phyloP scores from a whole-genome alignment of 1,140 invertebrate species.

The Littorina saxatilis region DNA sequence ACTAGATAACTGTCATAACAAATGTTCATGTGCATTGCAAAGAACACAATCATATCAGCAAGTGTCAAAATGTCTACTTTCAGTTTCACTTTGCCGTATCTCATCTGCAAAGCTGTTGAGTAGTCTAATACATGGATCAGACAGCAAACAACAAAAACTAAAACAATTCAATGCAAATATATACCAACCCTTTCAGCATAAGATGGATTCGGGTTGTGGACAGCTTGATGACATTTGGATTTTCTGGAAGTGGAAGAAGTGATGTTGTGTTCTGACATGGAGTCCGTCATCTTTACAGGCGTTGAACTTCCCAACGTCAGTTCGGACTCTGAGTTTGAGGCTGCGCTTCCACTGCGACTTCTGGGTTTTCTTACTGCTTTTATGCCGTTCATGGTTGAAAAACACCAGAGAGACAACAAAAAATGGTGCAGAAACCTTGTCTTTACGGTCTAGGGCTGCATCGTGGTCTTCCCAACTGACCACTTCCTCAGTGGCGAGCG shows the following conservation, averaged over 20 bases:
- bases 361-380: constrained; percentile 14
- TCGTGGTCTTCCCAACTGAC: neutral
- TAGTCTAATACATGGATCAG: too few species aligned
- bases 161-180: neutral
- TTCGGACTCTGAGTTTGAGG: constrained; percentile 28
- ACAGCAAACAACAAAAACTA: too few species aligned
- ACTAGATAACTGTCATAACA: too few species aligned
- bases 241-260: neutral
- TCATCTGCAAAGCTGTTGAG: too few species aligned
- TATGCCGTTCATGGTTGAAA: constrained; percentile 24
- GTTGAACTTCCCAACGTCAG: constrained; percentile 32
- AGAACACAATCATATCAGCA: too few species aligned
- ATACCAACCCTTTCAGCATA: constrained; percentile 24
- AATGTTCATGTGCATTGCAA: too few species aligned
- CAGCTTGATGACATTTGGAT: constrained; percentile 19
- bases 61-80: too few species aligned
- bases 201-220: constrained; percentile 5
- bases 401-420: neutral
- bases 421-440: neutral
- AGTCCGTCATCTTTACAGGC: neutral
- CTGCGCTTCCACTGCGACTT: constrained; percentile 29
- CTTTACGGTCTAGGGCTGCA: neutral
- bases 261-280: constrained; percentile 29
- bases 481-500: neutral
- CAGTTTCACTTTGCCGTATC: too few species aligned